phyloP scores from a whole-genome alignment of 2,113 vertebrate species.

The Pluvianellus socialis region DNA sequence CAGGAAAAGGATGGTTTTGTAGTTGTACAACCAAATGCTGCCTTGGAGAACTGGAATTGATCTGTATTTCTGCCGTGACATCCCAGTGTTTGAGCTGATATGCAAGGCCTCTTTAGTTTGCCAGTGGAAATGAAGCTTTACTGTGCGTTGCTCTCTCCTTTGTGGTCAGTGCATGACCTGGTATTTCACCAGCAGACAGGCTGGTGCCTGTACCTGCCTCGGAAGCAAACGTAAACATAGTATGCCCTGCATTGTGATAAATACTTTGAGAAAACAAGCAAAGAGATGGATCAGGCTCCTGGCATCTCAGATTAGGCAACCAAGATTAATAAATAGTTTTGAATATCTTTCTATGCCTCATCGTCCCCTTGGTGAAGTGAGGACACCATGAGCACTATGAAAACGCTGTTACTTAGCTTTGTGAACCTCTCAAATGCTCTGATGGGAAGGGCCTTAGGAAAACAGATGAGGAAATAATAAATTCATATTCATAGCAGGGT shows the following conservation, averaged over 20 bases:
- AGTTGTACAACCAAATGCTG: background rate
- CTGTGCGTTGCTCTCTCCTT: background rate
- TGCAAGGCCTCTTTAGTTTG: background rate
- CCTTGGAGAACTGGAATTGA: background rate
- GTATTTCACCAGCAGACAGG: background rate
- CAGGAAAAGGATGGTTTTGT: background rate
- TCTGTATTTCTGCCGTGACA: background rate
- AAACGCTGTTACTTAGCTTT: background rate
- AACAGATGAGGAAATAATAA: slow-evolving; percentile 21
- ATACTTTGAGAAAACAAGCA: background rate
- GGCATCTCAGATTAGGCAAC: background rate
- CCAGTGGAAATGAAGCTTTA: background rate
- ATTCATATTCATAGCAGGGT: background rate
- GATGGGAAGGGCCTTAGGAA: background rate
- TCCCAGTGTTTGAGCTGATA: background rate
- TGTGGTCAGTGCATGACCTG: background rate
- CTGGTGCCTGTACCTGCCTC: background rate
- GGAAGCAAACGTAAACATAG: background rate
- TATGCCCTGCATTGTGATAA: background rate
- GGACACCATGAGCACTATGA: background rate
- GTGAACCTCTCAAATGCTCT: background rate
- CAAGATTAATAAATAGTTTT: background rate
- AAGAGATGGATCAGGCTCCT: background rate
- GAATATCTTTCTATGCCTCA: background rate
- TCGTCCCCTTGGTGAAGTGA: background rate